Evolutionary conservation across 2,113 vertebrate species (phyloP).

Genomic region (Donacobius atricapilla): DNA sequence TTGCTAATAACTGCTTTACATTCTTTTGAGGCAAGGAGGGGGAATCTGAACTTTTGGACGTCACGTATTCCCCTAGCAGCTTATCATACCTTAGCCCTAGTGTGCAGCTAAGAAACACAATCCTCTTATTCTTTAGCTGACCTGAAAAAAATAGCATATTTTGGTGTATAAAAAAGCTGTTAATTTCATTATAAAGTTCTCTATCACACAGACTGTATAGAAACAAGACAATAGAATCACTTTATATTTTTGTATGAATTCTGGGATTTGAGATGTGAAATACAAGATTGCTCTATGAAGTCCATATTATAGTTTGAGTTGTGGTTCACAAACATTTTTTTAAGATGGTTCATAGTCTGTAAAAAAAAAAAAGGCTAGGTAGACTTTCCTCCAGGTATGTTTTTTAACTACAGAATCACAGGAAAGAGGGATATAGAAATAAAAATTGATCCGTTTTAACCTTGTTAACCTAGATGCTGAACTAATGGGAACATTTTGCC

Average conservation of each 20-base stretch:
- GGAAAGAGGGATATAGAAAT: background rate
- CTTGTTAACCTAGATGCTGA: background rate
- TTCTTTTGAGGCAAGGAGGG: background rate
- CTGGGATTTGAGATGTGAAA: background rate
- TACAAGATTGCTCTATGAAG: background rate
- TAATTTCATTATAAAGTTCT: background rate
- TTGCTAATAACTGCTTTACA: background rate
- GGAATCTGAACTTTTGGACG: background rate
- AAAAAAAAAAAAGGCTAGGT: background rate
- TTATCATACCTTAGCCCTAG: background rate
- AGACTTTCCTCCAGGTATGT: background rate
- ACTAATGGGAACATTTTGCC: background rate
- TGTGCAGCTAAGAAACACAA: conserved; percentile 8
- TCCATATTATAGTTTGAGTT: background rate
- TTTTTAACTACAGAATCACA: background rate
- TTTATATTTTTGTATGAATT: background rate
- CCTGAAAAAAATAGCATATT: background rate
- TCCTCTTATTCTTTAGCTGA: conserved; percentile 20
- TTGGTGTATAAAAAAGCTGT: background rate
- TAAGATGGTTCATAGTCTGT: background rate
- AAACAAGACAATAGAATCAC: background rate
- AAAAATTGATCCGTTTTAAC: background rate
- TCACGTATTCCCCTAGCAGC: background rate
- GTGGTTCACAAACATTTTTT: background rate
- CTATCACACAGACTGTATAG: background rate